Conservation (phyloP, 2,113 vertebrate species). For the Chamaea fasciata region DNA sequence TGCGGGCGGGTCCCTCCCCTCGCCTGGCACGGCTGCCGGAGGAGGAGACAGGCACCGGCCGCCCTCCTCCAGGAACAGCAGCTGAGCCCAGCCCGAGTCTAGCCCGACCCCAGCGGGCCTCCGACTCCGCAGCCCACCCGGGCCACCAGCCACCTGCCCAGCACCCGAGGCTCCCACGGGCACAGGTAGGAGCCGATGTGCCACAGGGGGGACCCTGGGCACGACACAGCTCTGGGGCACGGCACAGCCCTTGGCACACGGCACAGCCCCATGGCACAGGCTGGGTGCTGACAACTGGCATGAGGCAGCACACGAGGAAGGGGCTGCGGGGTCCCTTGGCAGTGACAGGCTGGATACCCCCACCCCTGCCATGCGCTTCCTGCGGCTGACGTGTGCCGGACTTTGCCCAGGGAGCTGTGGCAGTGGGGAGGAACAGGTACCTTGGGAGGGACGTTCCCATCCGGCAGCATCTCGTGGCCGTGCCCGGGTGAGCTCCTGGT, state of each 20-base stretch:
- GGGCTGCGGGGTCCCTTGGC: neutral
- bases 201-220: neutral
- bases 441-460: neutral
- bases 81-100: neutral
- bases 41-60: slow-evolving; percentile 52
- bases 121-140: neutral
- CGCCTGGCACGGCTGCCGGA: slow-evolving; percentile 47
- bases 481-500: neutral
- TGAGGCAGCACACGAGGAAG: neutral
- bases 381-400: neutral
- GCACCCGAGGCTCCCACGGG: neutral
- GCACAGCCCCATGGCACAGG: neutral
- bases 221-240: neutral
- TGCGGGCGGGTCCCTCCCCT: slow-evolving; percentile 35
- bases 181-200: slow-evolving; percentile 14
- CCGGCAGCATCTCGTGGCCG: neutral
- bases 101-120: neutral
- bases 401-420: neutral
- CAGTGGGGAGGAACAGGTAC: neutral
- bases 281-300: neutral
- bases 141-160: neutral
- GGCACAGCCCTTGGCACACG: neutral
- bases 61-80: slow-evolving; percentile 51
- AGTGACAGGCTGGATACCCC: neutral
- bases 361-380: rapidly evolving